Evolutionary conservation across 92 coral and sea anemone species (phyloP), one percentile per base, ranked within the genome.

Genomic region (Umimayanthus kanabou): DNA sequence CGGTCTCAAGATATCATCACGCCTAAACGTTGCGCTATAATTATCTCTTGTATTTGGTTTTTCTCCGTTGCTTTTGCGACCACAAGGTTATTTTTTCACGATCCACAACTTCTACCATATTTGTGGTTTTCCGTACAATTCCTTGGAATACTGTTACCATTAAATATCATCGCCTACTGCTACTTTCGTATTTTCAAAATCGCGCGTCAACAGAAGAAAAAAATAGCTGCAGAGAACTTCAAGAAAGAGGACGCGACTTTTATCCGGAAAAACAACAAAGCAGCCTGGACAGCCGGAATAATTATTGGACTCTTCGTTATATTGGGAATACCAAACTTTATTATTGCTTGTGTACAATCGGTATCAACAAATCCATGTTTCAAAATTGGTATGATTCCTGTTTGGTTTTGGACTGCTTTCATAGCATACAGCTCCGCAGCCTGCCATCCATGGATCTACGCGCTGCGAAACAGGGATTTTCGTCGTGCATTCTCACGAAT

Each of bases 321-420:
- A 28, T 67, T 86, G 65, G 88, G 92, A 80, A 90, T 85, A 42
- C 92, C 92, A 45, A 82, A 84, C 26, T 87, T 90, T 80, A 25
- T 81, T 18, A 47, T 90, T 23, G 88, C 90, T 20, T 80, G 88
- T 22, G 87, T 90, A 15, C 90, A 90, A 2, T 87, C 88, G 10
- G 85, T 88, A n/a, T 65, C 81, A 22, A 50, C 61, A 26, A 57
- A 33, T 29, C 57, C 11, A 9, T 90, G 92, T 65, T 76, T 80
- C 28, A 83, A 83, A 45, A 55, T 83, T 4, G 74, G 45, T 26
- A 83, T 83, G 77, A 85, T 85, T 70, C 78, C 79, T 7, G 86
- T 88, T 15, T 90, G 92, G 92, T 88, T 86, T 9, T 84, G 86
- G 73, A 90, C 92, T 5, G 92, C 88, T 80, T 86, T 88, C 5